Base-by-base conservation (phyloP, 2,113 vertebrate genomes). In the Limanda limanda region DNA sequence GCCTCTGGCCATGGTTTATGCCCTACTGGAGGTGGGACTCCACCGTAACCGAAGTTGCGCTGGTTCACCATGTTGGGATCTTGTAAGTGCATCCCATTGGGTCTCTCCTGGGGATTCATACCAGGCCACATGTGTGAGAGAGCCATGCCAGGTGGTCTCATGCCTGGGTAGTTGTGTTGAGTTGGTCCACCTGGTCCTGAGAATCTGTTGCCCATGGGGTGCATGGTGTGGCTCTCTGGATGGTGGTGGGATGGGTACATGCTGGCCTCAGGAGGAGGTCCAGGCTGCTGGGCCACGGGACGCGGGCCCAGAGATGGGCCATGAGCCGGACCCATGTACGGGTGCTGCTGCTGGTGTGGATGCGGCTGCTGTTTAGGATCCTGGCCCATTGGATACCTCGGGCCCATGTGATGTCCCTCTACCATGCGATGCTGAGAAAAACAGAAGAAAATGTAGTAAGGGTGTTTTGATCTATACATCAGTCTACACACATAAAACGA, bases 1-100 rank as follows among this genome's bases (percentile, higher is more conserved):
- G 95, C 95, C 40, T 97, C 96, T 0, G 94, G 91, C 96, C 96
- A 97, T 42, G 96, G 95, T 88, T 94, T 90, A 66, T 94, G 89
- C 23, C 95, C 93, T 45, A 95, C 76, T 0, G 95, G 94, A 0
- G 95, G 94, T 68, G 94, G 95, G 64, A 96, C 91, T 63, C 94
- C 91, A 17, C 92, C 94, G 0, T 95, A 94, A 64, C 91, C 81
- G 56, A 96, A 94, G 21, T 89, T 57, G 0, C 70, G 94, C 54
- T 95, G 93, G 25, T 92, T 87, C 47, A 86, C 71, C 62, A 88
- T 75, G 74, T 81, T 91, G 55, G 91, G 92, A 57, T 93, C 93
- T 68, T 92, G 89, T 78, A 94, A 85, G 61, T 74, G 58, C 27
- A 90, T 88, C 51, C 88, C 86, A n/a, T 24, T 92, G 0, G 3